A percentile compares a stretch with the other conserved stretches of the same genome.
phyloP scores from a whole-genome alignment of 1,140 invertebrate species.

The Parapsyche elsis region DNA sequence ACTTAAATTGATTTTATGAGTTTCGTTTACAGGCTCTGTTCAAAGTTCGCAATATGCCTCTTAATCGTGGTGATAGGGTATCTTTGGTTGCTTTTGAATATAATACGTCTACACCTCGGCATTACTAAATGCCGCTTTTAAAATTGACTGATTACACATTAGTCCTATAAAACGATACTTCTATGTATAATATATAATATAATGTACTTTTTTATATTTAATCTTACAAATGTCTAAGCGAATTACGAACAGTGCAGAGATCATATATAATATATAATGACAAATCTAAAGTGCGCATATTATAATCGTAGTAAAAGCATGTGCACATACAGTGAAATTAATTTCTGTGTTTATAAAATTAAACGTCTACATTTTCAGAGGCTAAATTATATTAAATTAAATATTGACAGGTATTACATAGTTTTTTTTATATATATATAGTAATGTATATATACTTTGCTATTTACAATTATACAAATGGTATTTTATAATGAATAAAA shows the following conservation, averaged over 20 bases:
- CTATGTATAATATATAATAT: background rate
- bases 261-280: slow-evolving; percentile 16
- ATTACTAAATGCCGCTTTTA: slow-evolving; percentile 26
- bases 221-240: slow-evolving; percentile 16
- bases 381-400: background rate
- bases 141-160: slow-evolving; percentile 34
- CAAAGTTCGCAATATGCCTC: too few species aligned
- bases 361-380: background rate
- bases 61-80: too few species aligned
- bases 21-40: too few species aligned
- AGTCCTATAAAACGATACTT: slow-evolving; percentile 15
- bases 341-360: background rate
- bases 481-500: background rate
- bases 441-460: background rate
- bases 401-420: too few species aligned
- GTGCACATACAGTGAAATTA: background rate
- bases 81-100: background rate
- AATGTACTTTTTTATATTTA: background rate
- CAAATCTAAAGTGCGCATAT: background rate
- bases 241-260: slow-evolving; percentile 19
- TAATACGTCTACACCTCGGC: background rate
- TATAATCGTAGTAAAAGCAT: background rate
- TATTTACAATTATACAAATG: background rate
- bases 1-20: too few species aligned
- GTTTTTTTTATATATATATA: too few species aligned